Conservation (phyloP, 2,797 vertebrate species). For the Sebastes goodei region DNA sequence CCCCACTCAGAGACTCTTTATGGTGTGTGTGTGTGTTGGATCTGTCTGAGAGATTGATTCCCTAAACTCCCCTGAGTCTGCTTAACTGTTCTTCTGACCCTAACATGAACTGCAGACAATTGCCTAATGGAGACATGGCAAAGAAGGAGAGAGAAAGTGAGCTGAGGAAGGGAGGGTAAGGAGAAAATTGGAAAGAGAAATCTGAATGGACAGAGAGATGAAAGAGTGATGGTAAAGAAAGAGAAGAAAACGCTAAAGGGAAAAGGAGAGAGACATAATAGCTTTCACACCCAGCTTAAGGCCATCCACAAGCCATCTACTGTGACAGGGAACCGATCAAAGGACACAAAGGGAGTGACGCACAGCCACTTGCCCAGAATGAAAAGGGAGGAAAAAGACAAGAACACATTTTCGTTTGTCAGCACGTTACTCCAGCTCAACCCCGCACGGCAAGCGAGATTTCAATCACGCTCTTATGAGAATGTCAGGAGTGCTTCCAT, state of each 20-base stretch:
- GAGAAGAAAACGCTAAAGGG: slow-evolving; percentile 6
- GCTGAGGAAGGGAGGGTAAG: slow-evolving; percentile 1
- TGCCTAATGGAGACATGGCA: slow-evolving; percentile 56
- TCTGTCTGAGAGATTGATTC: slow-evolving; percentile 61
- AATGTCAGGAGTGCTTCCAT: slow-evolving; percentile 60
- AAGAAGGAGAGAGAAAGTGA: slow-evolving; percentile 17
- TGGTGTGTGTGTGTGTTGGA: slow-evolving; percentile 27
- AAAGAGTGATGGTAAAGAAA: slow-evolving; percentile 5
- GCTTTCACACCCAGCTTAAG: slow-evolving; percentile 38
- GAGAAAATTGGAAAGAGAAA: slow-evolving; percentile 2
- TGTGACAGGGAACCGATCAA: slow-evolving; percentile 52
- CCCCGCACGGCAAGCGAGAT: slow-evolving; percentile 62
- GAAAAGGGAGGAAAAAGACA: slow-evolving; percentile 41
- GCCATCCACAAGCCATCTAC: slow-evolving; percentile 50
- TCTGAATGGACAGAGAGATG: not conserved
- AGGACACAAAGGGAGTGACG: slow-evolving; percentile 52
- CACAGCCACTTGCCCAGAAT: slow-evolving; percentile 33
- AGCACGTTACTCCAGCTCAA: slow-evolving; percentile 64
- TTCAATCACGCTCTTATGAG: slow-evolving; percentile 62
- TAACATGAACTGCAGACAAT: slow-evolving; percentile 67
- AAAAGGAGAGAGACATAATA: slow-evolving; percentile 34
- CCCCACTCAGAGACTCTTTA: slow-evolving; percentile 41
- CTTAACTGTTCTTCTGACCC: slow-evolving; percentile 66
- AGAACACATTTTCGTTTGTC: slow-evolving; percentile 58
- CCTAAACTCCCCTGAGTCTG: slow-evolving; percentile 45